phyloP scores from a whole-genome alignment of 2,888 invertebrate species.

The Oligia strigilis region DNA sequence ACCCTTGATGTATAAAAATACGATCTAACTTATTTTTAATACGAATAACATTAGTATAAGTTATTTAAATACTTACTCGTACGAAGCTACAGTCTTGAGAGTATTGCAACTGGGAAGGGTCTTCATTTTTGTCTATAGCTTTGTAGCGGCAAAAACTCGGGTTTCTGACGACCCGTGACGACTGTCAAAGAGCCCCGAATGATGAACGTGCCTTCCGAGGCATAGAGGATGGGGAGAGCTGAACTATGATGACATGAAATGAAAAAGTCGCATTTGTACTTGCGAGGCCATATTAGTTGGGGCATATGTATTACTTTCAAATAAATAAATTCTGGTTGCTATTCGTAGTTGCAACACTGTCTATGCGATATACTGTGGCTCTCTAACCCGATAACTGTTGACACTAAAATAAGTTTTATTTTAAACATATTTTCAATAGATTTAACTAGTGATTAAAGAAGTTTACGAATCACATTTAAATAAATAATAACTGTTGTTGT shows the following conservation, averaged over 20 bases:
- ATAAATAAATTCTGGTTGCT: background rate
- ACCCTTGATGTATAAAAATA: constrained; percentile 56
- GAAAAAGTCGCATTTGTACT: too few relatives aligned
- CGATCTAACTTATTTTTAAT: constrained; percentile 57
- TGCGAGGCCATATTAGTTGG: too few relatives aligned
- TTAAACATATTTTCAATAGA: constrained; percentile 48
- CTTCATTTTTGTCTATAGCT: background rate
- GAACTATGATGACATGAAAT: too few relatives aligned
- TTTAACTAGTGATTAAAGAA: constrained; percentile 46
- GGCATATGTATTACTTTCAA: background rate
- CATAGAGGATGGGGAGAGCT: too few relatives aligned
- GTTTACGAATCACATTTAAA: constrained; percentile 40
- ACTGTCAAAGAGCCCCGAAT: too few relatives aligned
- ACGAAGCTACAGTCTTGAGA: background rate
- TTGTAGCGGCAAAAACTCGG: background rate
- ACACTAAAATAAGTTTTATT: constrained; percentile 25
- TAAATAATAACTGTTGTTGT: constrained; percentile 15
- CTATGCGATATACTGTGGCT: background rate
- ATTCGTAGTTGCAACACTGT: constrained; percentile 17
- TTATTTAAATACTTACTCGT: constrained; percentile 14
- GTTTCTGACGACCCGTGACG: too few relatives aligned
- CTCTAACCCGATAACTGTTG: constrained; percentile 24
- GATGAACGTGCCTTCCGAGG: too few relatives aligned
- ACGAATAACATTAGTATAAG: constrained; percentile 43
- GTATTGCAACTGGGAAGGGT: constrained; percentile 17